phyloP scores from a whole-genome alignment of 2,888 invertebrate genomes.

The Allolobophora icterica region DNA sequence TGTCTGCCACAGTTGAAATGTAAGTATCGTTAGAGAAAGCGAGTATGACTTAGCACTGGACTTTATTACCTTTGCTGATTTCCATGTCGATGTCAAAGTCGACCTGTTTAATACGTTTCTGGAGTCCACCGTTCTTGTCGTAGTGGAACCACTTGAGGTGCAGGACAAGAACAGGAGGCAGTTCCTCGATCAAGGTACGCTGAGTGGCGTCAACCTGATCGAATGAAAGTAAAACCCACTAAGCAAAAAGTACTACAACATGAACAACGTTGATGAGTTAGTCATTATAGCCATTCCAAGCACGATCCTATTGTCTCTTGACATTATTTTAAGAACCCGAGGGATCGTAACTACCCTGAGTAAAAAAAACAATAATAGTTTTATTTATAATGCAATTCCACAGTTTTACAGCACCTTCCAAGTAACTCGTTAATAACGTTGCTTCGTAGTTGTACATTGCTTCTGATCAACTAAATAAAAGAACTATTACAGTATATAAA shows the following conservation, averaged over 20 bases:
- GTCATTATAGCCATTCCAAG: not conserved
- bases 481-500: too few relatives aligned
- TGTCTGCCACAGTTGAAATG: not conserved
- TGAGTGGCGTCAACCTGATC: slow-evolving; percentile 78
- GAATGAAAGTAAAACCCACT: not conserved
- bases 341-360: too few relatives aligned
- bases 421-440: too few relatives aligned
- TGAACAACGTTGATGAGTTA: not conserved
- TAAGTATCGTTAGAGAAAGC: not conserved
- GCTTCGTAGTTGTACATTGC: too few relatives aligned
- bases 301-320: too few relatives aligned
- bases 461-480: too few relatives aligned
- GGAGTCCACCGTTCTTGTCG: slow-evolving; percentile 85
- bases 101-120: slow-evolving; percentile 88
- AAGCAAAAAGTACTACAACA: not conserved
- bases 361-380: too few relatives aligned
- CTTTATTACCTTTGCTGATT: slow-evolving; percentile 76
- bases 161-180: slow-evolving; percentile 86
- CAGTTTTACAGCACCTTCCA: too few relatives aligned
- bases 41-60: too few relatives aligned
- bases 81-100: slow-evolving; percentile 77
- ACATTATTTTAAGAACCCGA: too few relatives aligned
- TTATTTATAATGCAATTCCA: too few relatives aligned
- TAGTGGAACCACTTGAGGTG: slow-evolving; percentile 88
- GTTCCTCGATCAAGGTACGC: slow-evolving; percentile 84